Evolutionary conservation across 2,888 invertebrate species (phyloP), one percentile per base, ranked within the genome.

Genomic region (Eristalis arbustorum): DNA sequence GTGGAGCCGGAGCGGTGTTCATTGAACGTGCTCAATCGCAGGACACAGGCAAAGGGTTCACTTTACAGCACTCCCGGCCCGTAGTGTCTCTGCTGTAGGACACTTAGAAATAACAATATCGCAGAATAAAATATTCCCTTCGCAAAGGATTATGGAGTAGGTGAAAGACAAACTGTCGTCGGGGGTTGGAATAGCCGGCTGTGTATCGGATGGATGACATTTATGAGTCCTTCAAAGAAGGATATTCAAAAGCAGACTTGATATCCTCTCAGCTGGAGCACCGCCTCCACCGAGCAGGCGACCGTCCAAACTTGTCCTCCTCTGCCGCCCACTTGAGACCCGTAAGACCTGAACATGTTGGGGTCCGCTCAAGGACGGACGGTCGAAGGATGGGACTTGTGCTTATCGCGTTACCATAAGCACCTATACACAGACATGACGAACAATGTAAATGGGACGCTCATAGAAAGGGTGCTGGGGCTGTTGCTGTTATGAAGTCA

Each of bases 241-340:
- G 67, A 71, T 59, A 74, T 83, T 75, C 74, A 87, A 87, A 82
- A 87, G 81, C 85, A 78, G 78, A 78, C 73, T 63, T 74, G 82
- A 85, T 82, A 78, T 82, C 71, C 71, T 75, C 63, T 72, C 63
- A 71, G 66, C 57, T 40, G 40, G 40, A 66, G 72, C 79, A 79
- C 49, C 67, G 37, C 22, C 80, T 67, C 14, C 14, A 68, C 68
- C 69, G 31, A 37, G 40, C 61, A 31, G 68, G 22, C 71, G 64
- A 77, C 34, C 37, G 68, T 81, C 63, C 68, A 64, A 78, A 72
- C 68, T 63, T 74, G 49, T 74, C 8, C 62, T 66, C 8, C 42
- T 28, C 37, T 73, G 23, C 37, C 66, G 56, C 34, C 62, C 77
- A 78, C 74, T 82, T 82, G 57, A 78, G 66, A 40, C 62, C 49